These are phyloP conservation scores for Ptilorrhoa leucosticta DNA, from an alignment of 2,113 vertebrate species.

Conservation along the genomic window DNA sequence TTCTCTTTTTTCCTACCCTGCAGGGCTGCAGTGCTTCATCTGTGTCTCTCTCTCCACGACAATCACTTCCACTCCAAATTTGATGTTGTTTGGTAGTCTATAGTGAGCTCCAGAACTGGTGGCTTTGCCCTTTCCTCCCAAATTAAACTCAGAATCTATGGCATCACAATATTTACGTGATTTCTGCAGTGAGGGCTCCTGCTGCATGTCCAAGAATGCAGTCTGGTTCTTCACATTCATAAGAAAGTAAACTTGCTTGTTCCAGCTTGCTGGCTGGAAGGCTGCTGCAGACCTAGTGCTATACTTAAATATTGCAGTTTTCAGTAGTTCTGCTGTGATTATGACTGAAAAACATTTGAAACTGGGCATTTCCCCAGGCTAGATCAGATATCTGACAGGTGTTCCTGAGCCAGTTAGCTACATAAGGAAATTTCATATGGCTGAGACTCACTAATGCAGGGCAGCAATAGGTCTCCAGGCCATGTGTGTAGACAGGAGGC, in stretches of 20 bases:
- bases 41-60: neutral
- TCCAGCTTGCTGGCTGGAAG: neutral
- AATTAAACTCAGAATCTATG: neutral
- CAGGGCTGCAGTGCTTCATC: neutral
- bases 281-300: neutral
- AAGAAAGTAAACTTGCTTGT: neutral
- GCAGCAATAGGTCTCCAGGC: neutral
- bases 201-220: neutral
- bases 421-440: neutral
- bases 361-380: neutral
- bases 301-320: neutral
- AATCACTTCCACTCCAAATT: neutral
- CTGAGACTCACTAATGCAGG: neutral
- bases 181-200: neutral
- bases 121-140: neutral
- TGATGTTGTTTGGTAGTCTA: neutral
- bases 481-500: neutral
- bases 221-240: neutral
- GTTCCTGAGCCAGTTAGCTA: neutral
- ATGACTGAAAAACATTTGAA: neutral
- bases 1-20: neutral
- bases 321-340: neutral
- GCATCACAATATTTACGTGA: neutral
- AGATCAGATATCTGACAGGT: neutral
- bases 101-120: neutral